phyloP scores from a whole-genome alignment of 2,888 invertebrate species.

The Spisula solida region DNA sequence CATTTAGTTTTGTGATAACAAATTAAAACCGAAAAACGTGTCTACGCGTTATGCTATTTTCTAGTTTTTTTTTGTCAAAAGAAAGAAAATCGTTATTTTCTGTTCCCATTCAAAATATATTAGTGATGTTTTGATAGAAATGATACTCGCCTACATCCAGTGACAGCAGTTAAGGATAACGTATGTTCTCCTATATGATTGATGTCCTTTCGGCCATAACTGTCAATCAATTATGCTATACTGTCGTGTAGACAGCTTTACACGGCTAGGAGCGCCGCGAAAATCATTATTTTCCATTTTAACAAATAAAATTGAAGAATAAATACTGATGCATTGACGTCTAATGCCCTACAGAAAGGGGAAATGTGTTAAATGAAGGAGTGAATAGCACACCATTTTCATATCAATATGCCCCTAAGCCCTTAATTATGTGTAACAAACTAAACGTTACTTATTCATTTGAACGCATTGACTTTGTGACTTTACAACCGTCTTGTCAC shows the following conservation, averaged over 20 bases:
- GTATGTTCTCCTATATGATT: slow-evolving; percentile 45
- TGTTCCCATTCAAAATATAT: not conserved
- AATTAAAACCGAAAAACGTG: slow-evolving; percentile 30
- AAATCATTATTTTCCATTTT: slow-evolving; percentile 23
- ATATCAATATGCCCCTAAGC: slow-evolving; percentile 23
- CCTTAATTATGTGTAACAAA: slow-evolving; percentile 27
- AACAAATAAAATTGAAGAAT: slow-evolving; percentile 36
- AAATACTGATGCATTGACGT: slow-evolving; percentile 33
- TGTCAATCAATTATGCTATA: slow-evolving; percentile 58
- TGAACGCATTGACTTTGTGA: slow-evolving; percentile 28
- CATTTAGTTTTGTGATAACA: slow-evolving; percentile 44
- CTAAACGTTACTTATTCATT: slow-evolving; percentile 28
- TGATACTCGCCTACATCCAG: not conserved
- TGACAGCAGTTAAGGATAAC: slow-evolving; percentile 38
- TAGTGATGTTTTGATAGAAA: not conserved
- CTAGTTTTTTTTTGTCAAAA: slow-evolving; percentile 12
- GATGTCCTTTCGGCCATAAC: slow-evolving; percentile 47
- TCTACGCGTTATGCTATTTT: not conserved
- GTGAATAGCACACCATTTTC: slow-evolving; percentile 4
- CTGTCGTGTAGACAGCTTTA: slow-evolving; percentile 29
- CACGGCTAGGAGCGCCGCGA: not conserved
- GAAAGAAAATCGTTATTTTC: slow-evolving; percentile 17
- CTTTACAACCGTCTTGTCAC: not conserved
- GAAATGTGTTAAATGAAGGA: slow-evolving; percentile 38
- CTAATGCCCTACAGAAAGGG: slow-evolving; percentile 47